Conservation (phyloP, 2,888 invertebrate genomes). For the Clanis bilineata region DNA sequence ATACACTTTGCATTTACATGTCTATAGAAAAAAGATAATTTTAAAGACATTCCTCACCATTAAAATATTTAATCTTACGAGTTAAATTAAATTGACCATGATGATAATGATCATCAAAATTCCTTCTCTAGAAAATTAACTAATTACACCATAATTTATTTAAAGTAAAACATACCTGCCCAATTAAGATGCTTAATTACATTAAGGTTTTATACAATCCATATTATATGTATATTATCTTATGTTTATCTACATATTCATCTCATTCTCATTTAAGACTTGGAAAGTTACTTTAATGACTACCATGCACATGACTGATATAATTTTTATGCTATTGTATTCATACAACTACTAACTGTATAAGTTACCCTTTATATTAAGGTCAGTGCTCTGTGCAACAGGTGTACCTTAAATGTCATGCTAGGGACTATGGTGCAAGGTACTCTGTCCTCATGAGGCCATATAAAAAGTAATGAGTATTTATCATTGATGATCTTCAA, state of each 20-base stretch:
- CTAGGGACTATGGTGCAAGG: no score
- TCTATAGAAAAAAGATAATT: no score
- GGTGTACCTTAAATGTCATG: background rate
- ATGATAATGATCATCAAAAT: background rate
- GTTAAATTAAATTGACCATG: background rate
- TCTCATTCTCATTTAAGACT: background rate
- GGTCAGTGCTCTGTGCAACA: constrained; percentile 17
- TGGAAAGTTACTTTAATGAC: background rate
- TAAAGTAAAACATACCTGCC: background rate
- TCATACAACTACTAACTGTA: background rate
- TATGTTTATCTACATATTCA: background rate
- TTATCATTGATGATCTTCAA: constrained; percentile 6
- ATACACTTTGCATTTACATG: no score
- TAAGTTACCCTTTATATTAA: constrained; percentile 10
- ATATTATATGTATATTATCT: background rate
- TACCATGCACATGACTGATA: background rate
- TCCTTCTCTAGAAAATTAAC: background rate
- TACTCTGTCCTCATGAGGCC: background rate
- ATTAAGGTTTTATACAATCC: background rate
- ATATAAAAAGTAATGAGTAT: background rate
- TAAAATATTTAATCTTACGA: no score
- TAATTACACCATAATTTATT: background rate
- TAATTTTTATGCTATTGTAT: background rate
- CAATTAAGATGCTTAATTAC: background rate
- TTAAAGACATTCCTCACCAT: no score